Percentiles rank a stretch among this genome's conserved stretches.
phyloP scores from a whole-genome alignment of 1,140 invertebrate species.

The Samia ricini region DNA sequence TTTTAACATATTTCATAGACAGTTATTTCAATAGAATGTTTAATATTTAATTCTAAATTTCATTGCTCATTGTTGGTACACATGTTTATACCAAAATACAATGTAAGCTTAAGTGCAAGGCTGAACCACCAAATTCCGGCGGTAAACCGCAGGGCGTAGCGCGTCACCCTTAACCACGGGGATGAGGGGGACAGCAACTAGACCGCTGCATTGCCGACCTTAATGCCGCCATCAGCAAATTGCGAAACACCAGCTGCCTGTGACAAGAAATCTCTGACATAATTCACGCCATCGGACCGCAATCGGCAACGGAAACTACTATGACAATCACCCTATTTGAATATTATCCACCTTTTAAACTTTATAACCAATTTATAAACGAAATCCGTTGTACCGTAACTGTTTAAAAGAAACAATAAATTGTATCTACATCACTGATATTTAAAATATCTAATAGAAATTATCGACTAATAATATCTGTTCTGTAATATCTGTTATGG shows the following conservation, averaged over 20 bases:
- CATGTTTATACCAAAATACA: not conserved
- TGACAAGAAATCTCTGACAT: slow-evolving; percentile 64
- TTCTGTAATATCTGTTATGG: slow-evolving; percentile 61
- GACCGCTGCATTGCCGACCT: slow-evolving; percentile 62
- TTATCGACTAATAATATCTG: too few relatives aligned
- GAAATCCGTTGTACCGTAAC: too few relatives aligned
- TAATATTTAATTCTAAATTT: not conserved
- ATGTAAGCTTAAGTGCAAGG: slow-evolving; percentile 35
- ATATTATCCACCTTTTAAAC: slow-evolving; percentile 7
- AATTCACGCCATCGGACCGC: slow-evolving; percentile 51
- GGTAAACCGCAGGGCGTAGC: slow-evolving; percentile 47
- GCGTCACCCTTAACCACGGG: slow-evolving; percentile 13
- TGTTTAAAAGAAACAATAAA: too few relatives aligned
- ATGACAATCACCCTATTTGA: slow-evolving; percentile 37
- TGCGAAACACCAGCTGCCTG: slow-evolving; percentile 67
- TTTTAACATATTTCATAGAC: too few relatives aligned
- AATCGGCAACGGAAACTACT: slow-evolving; percentile 38
- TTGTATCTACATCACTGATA: not conserved
- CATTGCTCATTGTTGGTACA: not conserved
- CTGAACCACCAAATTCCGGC: slow-evolving; percentile 62
- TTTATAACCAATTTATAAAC: too few relatives aligned
- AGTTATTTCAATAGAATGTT: not conserved
- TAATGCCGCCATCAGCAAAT: slow-evolving; percentile 74
- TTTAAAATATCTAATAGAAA: not conserved
- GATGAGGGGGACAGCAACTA: slow-evolving; percentile 31